A percentile compares a stretch with the other conserved stretches of the same genome.
phyloP scores from a whole-genome alignment of 1,140 invertebrate genomes.

The Leptopilina clavipes region DNA sequence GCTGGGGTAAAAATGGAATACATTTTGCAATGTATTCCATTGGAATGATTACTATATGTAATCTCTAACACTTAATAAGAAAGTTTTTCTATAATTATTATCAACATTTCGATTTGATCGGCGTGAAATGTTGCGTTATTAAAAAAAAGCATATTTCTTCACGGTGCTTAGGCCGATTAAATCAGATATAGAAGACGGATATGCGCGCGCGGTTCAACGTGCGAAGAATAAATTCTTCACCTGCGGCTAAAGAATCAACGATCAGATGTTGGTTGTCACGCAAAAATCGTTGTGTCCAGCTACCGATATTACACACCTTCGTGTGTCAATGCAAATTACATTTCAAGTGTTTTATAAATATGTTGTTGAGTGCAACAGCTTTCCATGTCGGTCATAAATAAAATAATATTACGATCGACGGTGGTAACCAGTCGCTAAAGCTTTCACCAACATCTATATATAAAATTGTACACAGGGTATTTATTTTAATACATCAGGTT shows the following conservation, averaged over 20 bases:
- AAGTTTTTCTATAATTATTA: neutral
- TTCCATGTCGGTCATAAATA: constrained; percentile 42
- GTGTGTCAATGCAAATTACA: neutral
- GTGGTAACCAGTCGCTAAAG: constrained; percentile 40
- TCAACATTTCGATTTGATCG: neutral
- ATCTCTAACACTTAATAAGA: too few relatives aligned
- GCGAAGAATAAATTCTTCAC: constrained; percentile 26
- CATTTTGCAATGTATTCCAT: too few relatives aligned
- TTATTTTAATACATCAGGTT: neutral
- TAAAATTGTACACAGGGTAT: neutral
- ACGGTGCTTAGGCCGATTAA: constrained; percentile 10
- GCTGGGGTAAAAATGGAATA: too few relatives aligned
- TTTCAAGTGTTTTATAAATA: neutral
- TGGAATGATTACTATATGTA: too few relatives aligned
- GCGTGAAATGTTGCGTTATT: neutral
- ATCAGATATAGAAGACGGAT: constrained; percentile 1
- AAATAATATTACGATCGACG: constrained; percentile 44
- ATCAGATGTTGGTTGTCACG: constrained; percentile 12
- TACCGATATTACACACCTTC: constrained; percentile 21
- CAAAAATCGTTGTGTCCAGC: constrained; percentile 17
- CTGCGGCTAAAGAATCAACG: neutral
- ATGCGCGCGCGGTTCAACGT: constrained; percentile 7
- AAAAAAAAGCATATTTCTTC: constrained; percentile 15
- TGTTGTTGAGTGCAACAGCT: neutral
- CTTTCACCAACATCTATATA: constrained; percentile 47